Evolutionary conservation across 2,797 vertebrate genomes (phyloP).

Genomic region (Lutjanus argentimaculatus): DNA sequence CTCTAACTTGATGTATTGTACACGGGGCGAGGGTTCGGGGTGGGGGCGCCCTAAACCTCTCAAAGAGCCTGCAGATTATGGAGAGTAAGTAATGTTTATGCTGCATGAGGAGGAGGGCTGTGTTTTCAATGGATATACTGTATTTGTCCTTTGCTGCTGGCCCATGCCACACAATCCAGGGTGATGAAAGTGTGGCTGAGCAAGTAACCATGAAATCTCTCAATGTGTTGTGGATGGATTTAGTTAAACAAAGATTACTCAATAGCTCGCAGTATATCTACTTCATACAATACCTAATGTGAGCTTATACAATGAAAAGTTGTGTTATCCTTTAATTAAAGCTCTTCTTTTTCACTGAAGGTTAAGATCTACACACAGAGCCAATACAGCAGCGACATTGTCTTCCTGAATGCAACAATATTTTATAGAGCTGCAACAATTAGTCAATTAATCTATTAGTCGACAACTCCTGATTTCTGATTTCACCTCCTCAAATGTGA

Average conservation of each 20-base stretch:
- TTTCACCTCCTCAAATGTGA: too few relatives aligned
- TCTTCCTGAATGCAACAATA: not conserved
- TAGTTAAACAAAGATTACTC: slow-evolving; percentile 59
- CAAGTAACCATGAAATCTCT: slow-evolving; percentile 69
- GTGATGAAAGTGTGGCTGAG: slow-evolving; percentile 72
- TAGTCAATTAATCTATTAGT: too few relatives aligned
- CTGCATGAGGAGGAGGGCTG: slow-evolving; percentile 51
- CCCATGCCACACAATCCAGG: slow-evolving; percentile 70
- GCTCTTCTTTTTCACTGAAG: not conserved
- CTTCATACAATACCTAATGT: slow-evolving; percentile 2
- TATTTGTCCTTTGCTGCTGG: slow-evolving; percentile 63
- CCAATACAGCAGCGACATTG: not conserved
- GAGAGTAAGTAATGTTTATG: slow-evolving; percentile 76
- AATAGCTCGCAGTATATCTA: slow-evolving; percentile 11
- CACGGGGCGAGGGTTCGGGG: slow-evolving; percentile 52
- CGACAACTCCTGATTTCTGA: too few relatives aligned
- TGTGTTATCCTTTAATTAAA: slow-evolving; percentile 8
- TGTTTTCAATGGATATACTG: slow-evolving; percentile 71
- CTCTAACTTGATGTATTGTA: slow-evolving; percentile 89
- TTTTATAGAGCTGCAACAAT: too few relatives aligned
- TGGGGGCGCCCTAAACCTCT: slow-evolving; percentile 75
- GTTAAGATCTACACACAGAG: not conserved
- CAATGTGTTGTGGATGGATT: slow-evolving; percentile 57
- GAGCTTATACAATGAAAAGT: slow-evolving; percentile 19
- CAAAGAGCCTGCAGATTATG: slow-evolving; percentile 80